phyloP scores from a whole-genome alignment of 2,888 invertebrate genomes.

The Pherbina coryleti region DNA sequence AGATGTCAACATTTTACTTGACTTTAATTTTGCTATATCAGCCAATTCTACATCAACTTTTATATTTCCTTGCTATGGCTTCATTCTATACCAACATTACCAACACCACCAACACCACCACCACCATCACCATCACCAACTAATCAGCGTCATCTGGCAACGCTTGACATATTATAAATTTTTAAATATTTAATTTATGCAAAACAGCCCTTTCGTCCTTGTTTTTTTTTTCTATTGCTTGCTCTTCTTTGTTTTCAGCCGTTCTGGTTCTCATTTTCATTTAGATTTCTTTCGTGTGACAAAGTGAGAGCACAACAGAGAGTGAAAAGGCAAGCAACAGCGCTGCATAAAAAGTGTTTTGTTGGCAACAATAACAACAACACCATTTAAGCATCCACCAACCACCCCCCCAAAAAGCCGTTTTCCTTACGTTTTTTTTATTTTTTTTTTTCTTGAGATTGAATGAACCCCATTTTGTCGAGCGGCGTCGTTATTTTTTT shows the following conservation, averaged over 20 bases:
- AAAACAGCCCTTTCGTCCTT: conserved; percentile 29
- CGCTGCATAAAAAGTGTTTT: neutral
- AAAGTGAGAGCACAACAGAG: neutral
- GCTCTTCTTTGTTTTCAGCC: conserved; percentile 3
- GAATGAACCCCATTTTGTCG: conserved; percentile 1
- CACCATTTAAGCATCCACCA: neutral
- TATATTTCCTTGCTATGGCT: too few species aligned
- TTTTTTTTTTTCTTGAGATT: neutral
- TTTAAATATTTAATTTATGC: conserved; percentile 38
- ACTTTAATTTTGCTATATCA: neutral
- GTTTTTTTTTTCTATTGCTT: neutral
- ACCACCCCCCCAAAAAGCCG: neutral
- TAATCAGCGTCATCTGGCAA: conserved; percentile 33
- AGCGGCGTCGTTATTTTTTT: neutral
- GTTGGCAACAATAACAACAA: neutral
- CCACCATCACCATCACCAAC: neutral
- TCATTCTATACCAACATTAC: neutral
- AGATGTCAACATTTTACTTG: neutral
- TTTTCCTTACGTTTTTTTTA: neutral
- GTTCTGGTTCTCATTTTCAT: conserved; percentile 5
- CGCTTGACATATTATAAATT: conserved; percentile 28
- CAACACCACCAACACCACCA: neutral
- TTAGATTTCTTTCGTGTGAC: conserved; percentile 6
- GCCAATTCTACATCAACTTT: neutral
- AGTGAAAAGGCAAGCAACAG: neutral